A percentile compares a stretch with the other conserved stretches of the same genome.
phyloP scores from a whole-genome alignment of 2,113 vertebrate species.

The Salminus brasiliensis region DNA sequence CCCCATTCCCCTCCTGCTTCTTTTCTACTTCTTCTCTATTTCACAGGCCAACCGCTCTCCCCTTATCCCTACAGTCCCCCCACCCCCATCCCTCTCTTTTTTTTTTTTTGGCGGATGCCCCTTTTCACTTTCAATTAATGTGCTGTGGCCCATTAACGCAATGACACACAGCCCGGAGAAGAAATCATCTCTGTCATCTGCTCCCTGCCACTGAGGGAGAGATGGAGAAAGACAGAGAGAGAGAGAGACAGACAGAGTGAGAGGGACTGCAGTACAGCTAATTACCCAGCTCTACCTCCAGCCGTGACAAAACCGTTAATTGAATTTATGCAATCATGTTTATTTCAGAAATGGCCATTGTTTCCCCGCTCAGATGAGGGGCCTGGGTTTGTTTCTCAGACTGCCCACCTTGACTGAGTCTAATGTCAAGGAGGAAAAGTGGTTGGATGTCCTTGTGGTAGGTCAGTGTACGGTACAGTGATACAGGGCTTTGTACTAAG shows the following conservation, averaged over 20 bases:
- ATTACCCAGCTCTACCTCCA: conserved; percentile 75
- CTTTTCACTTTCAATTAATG: conserved; percentile 77
- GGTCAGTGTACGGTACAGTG: neutral
- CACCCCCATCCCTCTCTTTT: neutral
- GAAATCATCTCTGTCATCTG: conserved; percentile 88
- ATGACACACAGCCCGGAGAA: conserved; percentile 81
- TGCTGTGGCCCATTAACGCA: conserved; percentile 82
- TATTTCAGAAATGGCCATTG: conserved; percentile 87
- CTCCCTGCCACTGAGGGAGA: conserved; percentile 80
- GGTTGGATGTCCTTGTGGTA: neutral
- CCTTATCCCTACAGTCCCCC: neutral
- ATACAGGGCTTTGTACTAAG: neutral
- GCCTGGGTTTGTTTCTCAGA: conserved; percentile 62
- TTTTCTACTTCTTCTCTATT: neutral
- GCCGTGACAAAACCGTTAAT: conserved; percentile 86
- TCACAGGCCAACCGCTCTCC: neutral
- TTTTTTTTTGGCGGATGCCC: conserved; percentile 43
- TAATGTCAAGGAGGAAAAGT: neutral
- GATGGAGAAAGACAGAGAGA: neutral
- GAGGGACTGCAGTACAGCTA: conserved; percentile 31
- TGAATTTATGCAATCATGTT: conserved; percentile 89
- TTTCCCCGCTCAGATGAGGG: conserved; percentile 75
- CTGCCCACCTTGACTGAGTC: conserved; percentile 28
- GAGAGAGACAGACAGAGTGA: conserved; percentile 15
- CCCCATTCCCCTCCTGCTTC: conserved; percentile 5